These are phyloP conservation scores for Sesamia nonagrioides DNA, from an alignment of 1,140 invertebrate genomes.

Conservation along the genomic window DNA sequence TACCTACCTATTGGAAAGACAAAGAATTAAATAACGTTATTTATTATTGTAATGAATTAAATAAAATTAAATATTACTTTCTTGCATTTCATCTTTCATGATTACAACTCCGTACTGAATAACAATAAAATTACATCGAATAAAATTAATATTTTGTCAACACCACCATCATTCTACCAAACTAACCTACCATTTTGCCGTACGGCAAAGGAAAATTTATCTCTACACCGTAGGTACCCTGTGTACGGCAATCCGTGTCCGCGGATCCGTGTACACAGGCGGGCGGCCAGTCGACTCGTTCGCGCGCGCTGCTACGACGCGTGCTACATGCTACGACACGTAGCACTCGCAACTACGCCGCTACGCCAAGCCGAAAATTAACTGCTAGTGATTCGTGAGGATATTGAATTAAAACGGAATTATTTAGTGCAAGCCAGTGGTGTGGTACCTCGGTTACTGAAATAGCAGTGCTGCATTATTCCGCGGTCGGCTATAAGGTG, in stretches of 20 bases:
- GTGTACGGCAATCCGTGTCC: conserved; percentile 70
- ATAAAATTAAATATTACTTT: background rate
- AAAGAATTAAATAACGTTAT: background rate
- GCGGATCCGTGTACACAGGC: conserved; percentile 71
- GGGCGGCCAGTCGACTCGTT: conserved; percentile 75
- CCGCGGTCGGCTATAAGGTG: conserved; percentile 62
- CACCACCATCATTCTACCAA: background rate
- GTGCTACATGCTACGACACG: conserved; percentile 75
- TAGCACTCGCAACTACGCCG: conserved; percentile 62
- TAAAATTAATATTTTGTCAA: background rate
- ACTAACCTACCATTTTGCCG: conserved; percentile 32
- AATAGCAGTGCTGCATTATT: conserved; percentile 35
- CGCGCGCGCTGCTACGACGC: conserved; percentile 74
- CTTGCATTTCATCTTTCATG: background rate
- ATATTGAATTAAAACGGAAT: conserved; percentile 60
- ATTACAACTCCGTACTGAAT: background rate
- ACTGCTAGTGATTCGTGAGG: conserved; percentile 65
- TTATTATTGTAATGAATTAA: background rate
- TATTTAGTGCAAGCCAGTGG: conserved; percentile 60
- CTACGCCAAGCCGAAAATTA: conserved; percentile 58
- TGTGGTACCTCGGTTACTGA: conserved; percentile 61
- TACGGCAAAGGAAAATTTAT: conserved; percentile 51
- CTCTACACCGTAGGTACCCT: conserved; percentile 64
- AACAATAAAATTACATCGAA: background rate
- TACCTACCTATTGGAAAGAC: background rate